Conservation (phyloP, 2,113 vertebrate genomes). For the Chionomys nivalis region DNA sequence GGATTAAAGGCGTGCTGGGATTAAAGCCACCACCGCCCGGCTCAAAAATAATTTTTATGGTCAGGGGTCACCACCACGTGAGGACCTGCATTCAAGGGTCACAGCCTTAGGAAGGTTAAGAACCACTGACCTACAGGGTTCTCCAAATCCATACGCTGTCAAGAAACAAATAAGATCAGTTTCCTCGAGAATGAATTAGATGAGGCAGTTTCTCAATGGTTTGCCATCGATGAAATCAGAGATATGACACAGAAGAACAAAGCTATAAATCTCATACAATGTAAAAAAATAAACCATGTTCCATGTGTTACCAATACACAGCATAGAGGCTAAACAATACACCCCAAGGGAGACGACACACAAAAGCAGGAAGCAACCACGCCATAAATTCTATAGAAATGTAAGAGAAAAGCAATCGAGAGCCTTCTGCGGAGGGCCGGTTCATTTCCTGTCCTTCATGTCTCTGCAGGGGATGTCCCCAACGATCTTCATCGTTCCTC, state of each 20-base stretch:
- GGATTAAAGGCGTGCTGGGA: no score
- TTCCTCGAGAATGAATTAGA: not conserved
- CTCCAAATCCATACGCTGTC: not conserved
- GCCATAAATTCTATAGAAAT: not conserved
- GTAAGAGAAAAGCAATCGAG: not conserved
- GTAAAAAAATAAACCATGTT: not conserved
- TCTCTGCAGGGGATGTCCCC: not conserved
- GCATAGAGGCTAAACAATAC: not conserved
- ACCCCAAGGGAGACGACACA: not conserved
- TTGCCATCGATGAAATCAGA: not conserved
- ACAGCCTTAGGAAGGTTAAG: not conserved
- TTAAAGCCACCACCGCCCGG: no score
- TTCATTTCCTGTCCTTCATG: not conserved
- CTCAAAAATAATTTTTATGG: not conserved
- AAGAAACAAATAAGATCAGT: not conserved
- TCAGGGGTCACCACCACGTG: not conserved
- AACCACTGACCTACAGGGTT: not conserved
- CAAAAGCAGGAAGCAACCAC: not conserved
- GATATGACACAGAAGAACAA: not conserved
- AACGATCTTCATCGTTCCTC: not conserved
- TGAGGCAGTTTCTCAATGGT: not conserved
- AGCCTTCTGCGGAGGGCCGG: not conserved
- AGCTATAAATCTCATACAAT: not conserved
- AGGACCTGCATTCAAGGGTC: not conserved
- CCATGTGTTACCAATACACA: not conserved